These are phyloP conservation scores for Harpegnathos saltator DNA, from an alignment of 1,140 invertebrate genomes.

Conservation along the genomic window DNA sequence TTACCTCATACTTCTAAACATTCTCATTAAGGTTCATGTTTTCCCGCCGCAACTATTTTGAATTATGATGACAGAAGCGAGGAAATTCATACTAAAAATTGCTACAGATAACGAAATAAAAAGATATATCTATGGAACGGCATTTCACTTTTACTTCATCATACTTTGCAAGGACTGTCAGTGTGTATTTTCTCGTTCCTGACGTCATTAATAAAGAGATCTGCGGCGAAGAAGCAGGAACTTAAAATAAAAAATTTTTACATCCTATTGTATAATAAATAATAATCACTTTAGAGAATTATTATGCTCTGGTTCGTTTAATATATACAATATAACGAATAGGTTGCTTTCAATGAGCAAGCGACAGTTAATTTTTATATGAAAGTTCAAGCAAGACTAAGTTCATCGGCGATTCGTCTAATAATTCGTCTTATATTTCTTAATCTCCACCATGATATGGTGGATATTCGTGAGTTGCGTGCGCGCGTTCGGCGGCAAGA, in stretches of 20 bases:
- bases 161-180: too few species aligned
- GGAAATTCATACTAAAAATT: too few species aligned
- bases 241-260: conserved; percentile 10
- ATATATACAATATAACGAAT: conserved; percentile 20
- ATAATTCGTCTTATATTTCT: conserved; percentile 98
- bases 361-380: too few species aligned
- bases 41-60: too few species aligned
- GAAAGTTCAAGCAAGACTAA: background rate
- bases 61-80: too few species aligned
- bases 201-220: too few species aligned
- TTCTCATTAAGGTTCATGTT: too few species aligned
- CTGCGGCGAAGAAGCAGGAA: too few species aligned
- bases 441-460: conserved; percentile 99
- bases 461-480: conserved; percentile 98
- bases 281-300: background rate
- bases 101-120: too few species aligned
- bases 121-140: too few species aligned
- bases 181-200: too few species aligned
- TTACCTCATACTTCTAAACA: background rate
- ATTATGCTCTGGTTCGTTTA: background rate
- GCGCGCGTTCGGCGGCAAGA: conserved; percentile 95
- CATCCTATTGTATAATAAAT: conserved; percentile 30
- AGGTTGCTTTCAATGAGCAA: conserved; percentile 3
- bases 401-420: conserved; percentile 79
- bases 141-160: too few species aligned